phyloP scores from a whole-genome alignment of 2,888 invertebrate genomes.

The Sesia bembeciformis region DNA sequence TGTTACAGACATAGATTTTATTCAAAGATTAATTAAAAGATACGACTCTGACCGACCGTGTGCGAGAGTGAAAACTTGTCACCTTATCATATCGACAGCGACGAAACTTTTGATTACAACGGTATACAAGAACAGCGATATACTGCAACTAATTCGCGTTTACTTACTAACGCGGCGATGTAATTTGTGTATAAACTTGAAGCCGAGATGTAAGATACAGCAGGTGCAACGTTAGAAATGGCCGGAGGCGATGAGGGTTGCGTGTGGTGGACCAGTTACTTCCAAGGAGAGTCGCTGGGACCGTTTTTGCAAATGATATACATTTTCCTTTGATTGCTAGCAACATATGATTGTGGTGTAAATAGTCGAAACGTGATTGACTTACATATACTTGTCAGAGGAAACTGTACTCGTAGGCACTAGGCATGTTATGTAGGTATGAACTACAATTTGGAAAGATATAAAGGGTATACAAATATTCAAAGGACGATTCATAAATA shows the following conservation, averaged over 20 bases:
- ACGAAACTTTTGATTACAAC: conserved; percentile 23
- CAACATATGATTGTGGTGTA: background rate
- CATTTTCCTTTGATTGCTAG: conserved; percentile 47
- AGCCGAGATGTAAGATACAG: conserved; percentile 24
- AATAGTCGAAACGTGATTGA: background rate
- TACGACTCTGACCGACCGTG: conserved; percentile 38
- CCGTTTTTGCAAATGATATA: conserved; percentile 60
- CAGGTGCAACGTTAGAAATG: conserved; percentile 56
- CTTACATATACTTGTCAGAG: conserved; percentile 1
- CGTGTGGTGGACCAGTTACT: conserved; percentile 59
- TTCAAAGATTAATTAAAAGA: conserved; percentile 71
- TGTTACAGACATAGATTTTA: conserved; percentile 57
- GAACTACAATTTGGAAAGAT: too few species aligned
- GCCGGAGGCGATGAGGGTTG: conserved; percentile 55
- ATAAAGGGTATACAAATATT: too few species aligned
- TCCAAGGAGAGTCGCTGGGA: conserved; percentile 49
- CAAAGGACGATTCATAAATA: too few species aligned
- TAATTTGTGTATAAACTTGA: conserved; percentile 20
- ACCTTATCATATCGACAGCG: conserved; percentile 31
- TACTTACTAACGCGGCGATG: conserved; percentile 32
- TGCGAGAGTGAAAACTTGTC: conserved; percentile 56
- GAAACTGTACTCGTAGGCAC: too few species aligned
- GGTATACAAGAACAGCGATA: conserved; percentile 8
- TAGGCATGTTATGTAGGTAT: too few species aligned
- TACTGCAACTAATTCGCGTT: conserved; percentile 4